Conservation (phyloP, 2,888 invertebrate species). For the Phaedon cochleariae region DNA sequence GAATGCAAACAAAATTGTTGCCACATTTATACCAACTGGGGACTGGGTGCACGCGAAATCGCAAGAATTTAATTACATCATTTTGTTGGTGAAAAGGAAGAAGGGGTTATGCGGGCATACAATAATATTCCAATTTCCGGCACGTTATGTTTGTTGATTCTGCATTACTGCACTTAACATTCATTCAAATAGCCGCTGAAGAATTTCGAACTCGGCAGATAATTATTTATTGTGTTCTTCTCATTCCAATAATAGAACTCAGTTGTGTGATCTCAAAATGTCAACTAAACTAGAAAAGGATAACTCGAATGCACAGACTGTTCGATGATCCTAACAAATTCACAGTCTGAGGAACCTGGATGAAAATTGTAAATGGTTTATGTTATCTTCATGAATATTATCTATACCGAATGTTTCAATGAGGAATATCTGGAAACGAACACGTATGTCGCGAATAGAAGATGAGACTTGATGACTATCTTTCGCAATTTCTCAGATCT, state of each 20-base stretch:
- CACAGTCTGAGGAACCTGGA: no score
- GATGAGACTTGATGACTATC: no score
- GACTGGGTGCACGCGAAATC: slow-evolving; percentile 47
- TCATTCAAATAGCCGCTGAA: slow-evolving; percentile 44
- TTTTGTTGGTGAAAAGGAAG: slow-evolving; percentile 50
- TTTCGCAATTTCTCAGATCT: no score
- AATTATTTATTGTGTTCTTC: slow-evolving; percentile 37
- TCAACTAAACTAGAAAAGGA: no score
- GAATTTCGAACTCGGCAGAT: slow-evolving; percentile 46
- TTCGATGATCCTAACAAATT: no score
- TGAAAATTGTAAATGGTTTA: no score
- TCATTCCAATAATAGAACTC: background rate
- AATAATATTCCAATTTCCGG: slow-evolving; percentile 55
- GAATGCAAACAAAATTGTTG: slow-evolving; percentile 33
- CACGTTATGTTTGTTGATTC: slow-evolving; percentile 54
- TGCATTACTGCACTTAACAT: slow-evolving; percentile 42
- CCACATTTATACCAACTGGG: slow-evolving; percentile 43
- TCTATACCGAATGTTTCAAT: no score
- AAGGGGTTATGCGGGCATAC: slow-evolving; percentile 50
- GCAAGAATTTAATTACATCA: slow-evolving; percentile 53
- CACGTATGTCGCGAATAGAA: no score
- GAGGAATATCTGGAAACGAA: no score
- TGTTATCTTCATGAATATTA: no score
- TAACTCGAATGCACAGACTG: no score
- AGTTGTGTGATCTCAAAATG: no score